Evolutionary conservation across 2,113 vertebrate species (phyloP).

Genomic region (Stictonetta naevosa): DNA sequence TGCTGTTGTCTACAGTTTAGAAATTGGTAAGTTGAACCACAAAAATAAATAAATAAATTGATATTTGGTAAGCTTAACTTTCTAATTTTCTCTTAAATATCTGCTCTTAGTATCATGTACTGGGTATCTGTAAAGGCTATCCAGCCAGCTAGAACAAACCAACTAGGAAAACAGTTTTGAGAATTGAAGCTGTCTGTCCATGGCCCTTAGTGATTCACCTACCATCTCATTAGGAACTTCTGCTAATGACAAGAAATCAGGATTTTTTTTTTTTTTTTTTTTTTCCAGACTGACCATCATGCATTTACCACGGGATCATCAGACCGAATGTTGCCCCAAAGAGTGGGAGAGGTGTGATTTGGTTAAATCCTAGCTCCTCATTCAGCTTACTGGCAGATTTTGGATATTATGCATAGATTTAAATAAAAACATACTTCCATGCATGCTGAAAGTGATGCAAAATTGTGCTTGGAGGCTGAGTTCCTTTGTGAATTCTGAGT

Average conservation of each 20-base stretch:
- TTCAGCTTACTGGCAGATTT: not conserved
- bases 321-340: not conserved
- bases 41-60: not conserved
- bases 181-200: not conserved
- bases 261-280: not conserved
- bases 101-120: not conserved
- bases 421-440: not conserved
- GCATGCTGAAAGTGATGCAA: not conserved
- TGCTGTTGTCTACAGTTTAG: not conserved
- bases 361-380: not conserved
- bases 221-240: not conserved
- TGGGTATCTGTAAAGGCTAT: not conserved
- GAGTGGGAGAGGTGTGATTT: not conserved
- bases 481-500: not conserved
- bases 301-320: not conserved
- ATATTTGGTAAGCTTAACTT: not conserved
- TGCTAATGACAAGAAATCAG: not conserved
- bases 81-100: not conserved
- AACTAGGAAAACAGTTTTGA: not conserved
- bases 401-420: not conserved
- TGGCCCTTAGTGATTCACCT: not conserved
- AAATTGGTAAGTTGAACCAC: not conserved
- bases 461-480: not conserved
- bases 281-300: not conserved
- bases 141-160: not conserved